These are phyloP conservation scores for Palloptera scutellata DNA, from an alignment of 2,888 invertebrate species.

Conservation along the genomic window DNA sequence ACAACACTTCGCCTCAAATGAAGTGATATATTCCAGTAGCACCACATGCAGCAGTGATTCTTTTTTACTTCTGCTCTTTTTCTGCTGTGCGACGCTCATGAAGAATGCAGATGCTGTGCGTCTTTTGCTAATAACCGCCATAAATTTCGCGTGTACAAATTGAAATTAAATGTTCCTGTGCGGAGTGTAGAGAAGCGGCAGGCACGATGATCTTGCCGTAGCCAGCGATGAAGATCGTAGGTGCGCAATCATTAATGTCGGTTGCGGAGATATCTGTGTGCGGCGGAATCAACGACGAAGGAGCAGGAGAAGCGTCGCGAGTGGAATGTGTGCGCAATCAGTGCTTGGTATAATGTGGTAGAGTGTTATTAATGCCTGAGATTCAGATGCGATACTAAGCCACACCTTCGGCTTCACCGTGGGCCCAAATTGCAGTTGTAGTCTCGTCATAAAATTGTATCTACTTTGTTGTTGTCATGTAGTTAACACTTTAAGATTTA, in stretches of 20 bases:
- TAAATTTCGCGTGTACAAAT: constrained; percentile 61
- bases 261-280: constrained; percentile 15
- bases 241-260: not conserved
- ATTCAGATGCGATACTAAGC: not conserved
- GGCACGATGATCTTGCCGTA: not conserved
- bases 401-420: constrained; percentile 29
- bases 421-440: not conserved
- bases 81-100: not conserved
- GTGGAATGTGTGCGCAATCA: constrained; percentile 28
- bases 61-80: not conserved
- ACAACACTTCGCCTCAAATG: too few species aligned
- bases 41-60: not conserved
- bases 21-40: constrained; percentile 36
- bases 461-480: constrained; percentile 65
- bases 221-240: not conserved
- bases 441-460: constrained; percentile 21
- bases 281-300: not conserved
- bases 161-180: constrained; percentile 56
- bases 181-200: not conserved
- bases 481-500: constrained; percentile 65
- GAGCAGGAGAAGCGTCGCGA: not conserved
- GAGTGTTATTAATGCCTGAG: not conserved
- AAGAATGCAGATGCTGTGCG: constrained; percentile 25
- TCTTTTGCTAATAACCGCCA: constrained; percentile 57
- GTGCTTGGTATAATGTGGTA: not conserved